phyloP scores from a whole-genome alignment of 1,140 invertebrate genomes.

The Drosophila melanica region DNA sequence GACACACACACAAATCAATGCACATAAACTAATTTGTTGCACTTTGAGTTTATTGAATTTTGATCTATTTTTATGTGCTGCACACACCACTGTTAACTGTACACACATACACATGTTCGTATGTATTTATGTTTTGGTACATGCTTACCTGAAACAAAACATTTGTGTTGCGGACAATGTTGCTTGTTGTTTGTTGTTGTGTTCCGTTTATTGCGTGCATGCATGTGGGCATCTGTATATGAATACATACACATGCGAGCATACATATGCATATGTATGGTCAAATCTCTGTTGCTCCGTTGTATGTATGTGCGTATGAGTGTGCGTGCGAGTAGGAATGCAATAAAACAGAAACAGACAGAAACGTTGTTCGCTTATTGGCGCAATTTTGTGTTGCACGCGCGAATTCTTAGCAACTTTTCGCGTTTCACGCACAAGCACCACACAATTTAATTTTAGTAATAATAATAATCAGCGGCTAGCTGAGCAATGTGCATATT shows the following conservation, averaged over 20 bases:
- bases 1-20: conserved; percentile 50
- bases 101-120: background rate
- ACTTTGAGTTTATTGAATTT: conserved; percentile 19
- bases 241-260: conserved; percentile 19
- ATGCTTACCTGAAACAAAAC: conserved; percentile 65
- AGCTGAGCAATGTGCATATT: conserved; percentile 26
- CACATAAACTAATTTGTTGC: conserved; percentile 60
- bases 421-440: conserved; percentile 25
- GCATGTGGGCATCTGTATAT: conserved; percentile 50
- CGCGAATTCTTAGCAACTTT: conserved; percentile 56
- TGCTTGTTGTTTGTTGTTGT: conserved; percentile 52
- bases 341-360: conserved; percentile 64
- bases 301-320: conserved; percentile 39
- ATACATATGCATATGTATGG: conserved; percentile 43
- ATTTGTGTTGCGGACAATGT: conserved; percentile 57
- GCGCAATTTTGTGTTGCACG: conserved; percentile 75
- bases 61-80: conserved; percentile 10
- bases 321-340: conserved; percentile 59
- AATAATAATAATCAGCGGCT: conserved; percentile 38
- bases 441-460: conserved; percentile 19
- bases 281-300: conserved; percentile 72
- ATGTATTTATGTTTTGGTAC: conserved; percentile 13
- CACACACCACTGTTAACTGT: conserved; percentile 5
- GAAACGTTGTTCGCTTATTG: conserved; percentile 74
- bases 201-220: conserved; percentile 62